Percentiles rank a stretch among this genome's conserved stretches.
These are phyloP conservation scores for Sebastes jordani DNA, from an alignment of 2,797 vertebrate species.

Conservation along the genomic window DNA sequence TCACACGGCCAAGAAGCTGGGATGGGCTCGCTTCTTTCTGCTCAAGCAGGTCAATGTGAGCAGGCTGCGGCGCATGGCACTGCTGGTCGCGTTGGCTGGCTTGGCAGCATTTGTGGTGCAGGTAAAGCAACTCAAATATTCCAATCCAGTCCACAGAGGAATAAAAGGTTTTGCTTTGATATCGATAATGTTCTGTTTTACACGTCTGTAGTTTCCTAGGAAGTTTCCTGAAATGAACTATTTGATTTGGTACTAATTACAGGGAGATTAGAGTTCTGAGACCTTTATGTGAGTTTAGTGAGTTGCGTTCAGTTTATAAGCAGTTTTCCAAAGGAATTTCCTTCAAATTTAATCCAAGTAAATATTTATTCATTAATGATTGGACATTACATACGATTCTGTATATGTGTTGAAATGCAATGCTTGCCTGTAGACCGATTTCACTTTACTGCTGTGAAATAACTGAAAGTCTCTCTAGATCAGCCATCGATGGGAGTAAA, in stretches of 20 bases:
- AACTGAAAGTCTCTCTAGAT: background rate
- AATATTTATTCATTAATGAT: background rate
- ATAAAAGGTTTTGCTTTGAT: background rate
- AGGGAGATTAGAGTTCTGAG: background rate
- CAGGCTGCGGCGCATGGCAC: constrained; percentile 41
- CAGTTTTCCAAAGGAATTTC: background rate
- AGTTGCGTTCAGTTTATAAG: background rate
- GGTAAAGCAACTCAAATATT: constrained; percentile 52
- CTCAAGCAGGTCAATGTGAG: constrained; percentile 67
- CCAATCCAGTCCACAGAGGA: background rate
- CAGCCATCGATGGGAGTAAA: background rate
- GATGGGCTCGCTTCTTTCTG: constrained; percentile 75
- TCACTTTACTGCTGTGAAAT: background rate
- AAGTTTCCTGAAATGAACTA: background rate
- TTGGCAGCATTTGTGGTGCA: constrained; percentile 68
- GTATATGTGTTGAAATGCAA: background rate
- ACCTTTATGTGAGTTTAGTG: background rate
- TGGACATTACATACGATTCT: background rate
- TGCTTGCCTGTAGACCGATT: background rate
- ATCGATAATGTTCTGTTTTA: background rate
- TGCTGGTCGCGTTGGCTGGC: constrained; percentile 46
- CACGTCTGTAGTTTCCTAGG: background rate
- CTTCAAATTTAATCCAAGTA: background rate
- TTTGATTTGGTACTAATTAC: background rate
- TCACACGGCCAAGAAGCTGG: constrained; percentile 68